Conservation (phyloP, 2,113 vertebrate species). For the Lota lota region DNA sequence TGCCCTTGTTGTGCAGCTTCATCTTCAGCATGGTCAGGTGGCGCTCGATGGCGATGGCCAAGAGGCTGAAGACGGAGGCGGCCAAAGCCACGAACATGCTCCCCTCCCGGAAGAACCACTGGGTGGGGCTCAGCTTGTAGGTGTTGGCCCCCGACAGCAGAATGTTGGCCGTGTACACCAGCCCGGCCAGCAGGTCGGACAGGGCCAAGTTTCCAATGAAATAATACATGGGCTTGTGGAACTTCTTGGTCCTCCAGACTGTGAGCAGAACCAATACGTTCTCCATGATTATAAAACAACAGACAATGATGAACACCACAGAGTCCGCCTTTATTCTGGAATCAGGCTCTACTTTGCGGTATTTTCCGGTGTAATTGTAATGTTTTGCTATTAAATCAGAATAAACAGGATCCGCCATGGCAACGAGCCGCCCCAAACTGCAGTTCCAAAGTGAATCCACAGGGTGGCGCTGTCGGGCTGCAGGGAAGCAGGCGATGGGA, state of each 20-base stretch:
- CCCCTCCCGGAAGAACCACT: conserved; percentile 96
- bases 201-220: conserved; percentile 98
- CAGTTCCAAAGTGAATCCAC: conserved; percentile 44
- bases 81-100: conserved; percentile 96
- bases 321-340: conserved; percentile 82
- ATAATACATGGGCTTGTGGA: conserved; percentile 98
- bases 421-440: conserved; percentile 60
- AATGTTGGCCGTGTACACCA: conserved; percentile 91
- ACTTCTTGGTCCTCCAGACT: conserved; percentile 98
- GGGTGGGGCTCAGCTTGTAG: conserved; percentile 83
- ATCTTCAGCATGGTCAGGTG: conserved; percentile 98
- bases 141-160: conserved; percentile 93
- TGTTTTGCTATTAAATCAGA: conserved; percentile 85
- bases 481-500: conserved; percentile 1
- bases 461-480: conserved; percentile 39
- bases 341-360: conserved; percentile 72
- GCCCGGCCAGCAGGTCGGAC: conserved; percentile 92
- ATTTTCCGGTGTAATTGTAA: conserved; percentile 96
- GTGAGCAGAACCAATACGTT: conserved; percentile 94
- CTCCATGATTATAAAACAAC: conserved; percentile 95
- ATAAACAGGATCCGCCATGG: conserved; percentile 59
- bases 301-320: conserved; percentile 94
- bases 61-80: conserved; percentile 92
- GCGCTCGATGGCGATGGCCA: conserved; percentile 95
- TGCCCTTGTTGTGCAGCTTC: conserved; percentile 93